Evolutionary conservation across 2,797 vertebrate species (phyloP).

Genomic region (Choloepus didactylus): DNA sequence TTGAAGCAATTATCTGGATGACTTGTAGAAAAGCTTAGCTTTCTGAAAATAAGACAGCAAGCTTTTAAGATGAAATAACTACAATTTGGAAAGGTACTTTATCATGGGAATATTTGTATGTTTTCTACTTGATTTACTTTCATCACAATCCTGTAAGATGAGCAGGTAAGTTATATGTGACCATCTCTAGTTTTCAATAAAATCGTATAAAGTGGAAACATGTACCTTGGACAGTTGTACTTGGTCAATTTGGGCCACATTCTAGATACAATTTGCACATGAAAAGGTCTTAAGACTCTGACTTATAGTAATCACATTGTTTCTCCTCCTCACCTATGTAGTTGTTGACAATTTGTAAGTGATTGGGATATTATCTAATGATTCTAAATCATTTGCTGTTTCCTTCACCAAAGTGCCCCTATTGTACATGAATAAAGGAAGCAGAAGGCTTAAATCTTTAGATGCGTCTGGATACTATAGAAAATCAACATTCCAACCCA

Average conservation of each 20-base stretch:
- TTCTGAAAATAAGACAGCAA: not conserved
- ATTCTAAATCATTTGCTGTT: not conserved
- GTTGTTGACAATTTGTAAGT: not conserved
- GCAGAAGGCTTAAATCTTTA: not conserved
- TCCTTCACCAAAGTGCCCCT: not conserved
- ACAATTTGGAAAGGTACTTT: not conserved
- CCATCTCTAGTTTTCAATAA: not conserved
- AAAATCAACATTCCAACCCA: not conserved
- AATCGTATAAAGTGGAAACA: not conserved
- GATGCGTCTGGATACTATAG: fast-evolving
- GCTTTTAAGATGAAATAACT: not conserved
- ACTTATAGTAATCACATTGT: not conserved
- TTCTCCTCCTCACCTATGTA: not conserved
- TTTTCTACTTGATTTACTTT: not conserved
- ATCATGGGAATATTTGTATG: not conserved
- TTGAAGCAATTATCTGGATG: not conserved
- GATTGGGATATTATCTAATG: not conserved
- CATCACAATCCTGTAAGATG: not conserved
- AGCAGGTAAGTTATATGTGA: not conserved
- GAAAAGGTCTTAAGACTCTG: not conserved
- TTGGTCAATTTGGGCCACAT: not conserved
- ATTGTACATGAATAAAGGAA: not conserved
- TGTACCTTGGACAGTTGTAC: not conserved
- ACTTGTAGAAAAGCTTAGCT: not conserved
- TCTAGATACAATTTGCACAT: not conserved